Base-by-base conservation (phyloP, 2,888 invertebrate species). In the Ormyrus thymus region DNA sequence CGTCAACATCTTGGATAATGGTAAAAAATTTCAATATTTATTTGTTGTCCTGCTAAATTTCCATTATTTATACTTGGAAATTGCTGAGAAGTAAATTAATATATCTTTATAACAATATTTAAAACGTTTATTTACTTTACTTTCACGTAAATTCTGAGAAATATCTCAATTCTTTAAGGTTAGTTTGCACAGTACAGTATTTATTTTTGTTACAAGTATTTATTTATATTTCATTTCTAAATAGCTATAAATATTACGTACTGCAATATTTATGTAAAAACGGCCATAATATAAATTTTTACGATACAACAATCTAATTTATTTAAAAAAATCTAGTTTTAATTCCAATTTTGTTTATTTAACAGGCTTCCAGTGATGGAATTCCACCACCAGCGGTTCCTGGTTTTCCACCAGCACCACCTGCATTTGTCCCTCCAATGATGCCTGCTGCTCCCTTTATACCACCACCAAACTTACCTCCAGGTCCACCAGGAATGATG, bases 401-500 rank as follows among this genome's bases (percentile, higher is more conserved):
- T 69, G 89, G 89, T 58, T 90, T 88, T 83, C 86, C 89, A 82
- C 81, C 89, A 50, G 85, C 88, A 55, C 87, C 89, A 55, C 85
- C 89, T 43, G 85, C 85, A 62, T 89, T 88, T 80, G 88, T 86
- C 15, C 87, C 88, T 59, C 87, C 90, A 45, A 89, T 90, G 82
- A 85, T 89, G 83, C 89, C 89, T 0, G 61, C 87, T 4, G 82
- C 89, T 70, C 88, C 89, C 11, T 89, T 89, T 53, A 88, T 89
- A 83, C 88, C 89, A 46, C 87, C 90, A 9, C 87, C 88, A 45
- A 88, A 85, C 69, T 81, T 89, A 73, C 89, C 89, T 8, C 88
- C 90, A 56, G 89, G 88, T 73, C 89, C 90, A 48, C 88, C 90
- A 0, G 88, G 88, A 11, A 88, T 88, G 3, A 93, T 94, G 91